A percentile compares a stretch with the other conserved stretches of the same genome.
These are phyloP conservation scores for Haplochromis burtoni DNA, from an alignment of 2,113 vertebrate species.

Conservation along the genomic window DNA sequence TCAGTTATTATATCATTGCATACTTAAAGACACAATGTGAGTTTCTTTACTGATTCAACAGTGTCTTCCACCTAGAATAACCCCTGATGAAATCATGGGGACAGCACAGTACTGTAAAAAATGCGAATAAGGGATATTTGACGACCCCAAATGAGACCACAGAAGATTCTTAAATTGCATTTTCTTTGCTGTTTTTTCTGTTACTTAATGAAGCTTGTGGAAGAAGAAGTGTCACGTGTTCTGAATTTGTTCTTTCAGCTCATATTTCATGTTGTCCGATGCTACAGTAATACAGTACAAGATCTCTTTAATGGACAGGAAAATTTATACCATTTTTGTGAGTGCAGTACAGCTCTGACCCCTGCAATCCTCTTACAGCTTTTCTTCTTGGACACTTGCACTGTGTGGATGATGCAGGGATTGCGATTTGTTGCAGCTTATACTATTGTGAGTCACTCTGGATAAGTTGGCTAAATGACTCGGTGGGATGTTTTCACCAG, in stretches of 20 bases:
- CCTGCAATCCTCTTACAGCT: slow-evolving; percentile 1
- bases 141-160: neutral
- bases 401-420: neutral
- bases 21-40: neutral
- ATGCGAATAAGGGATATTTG: fast-evolving
- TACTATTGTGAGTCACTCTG: neutral
- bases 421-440: neutral
- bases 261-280: neutral
- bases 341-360: neutral
- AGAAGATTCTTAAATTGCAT: neutral
- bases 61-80: neutral
- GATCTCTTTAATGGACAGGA: neutral
- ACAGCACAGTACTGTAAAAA: neutral
- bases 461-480: neutral
- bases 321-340: neutral
- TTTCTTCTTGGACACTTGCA: neutral
- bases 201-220: neutral
- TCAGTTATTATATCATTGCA: neutral
- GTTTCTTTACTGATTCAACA: neutral
- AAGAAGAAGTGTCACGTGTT: neutral
- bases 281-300: neutral
- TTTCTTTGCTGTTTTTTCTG: neutral
- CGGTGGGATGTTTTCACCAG: neutral
- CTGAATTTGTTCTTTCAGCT: neutral
- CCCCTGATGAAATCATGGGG: neutral